Conservation (phyloP, 2,113 vertebrate species). For the Eulemur macaco region DNA sequence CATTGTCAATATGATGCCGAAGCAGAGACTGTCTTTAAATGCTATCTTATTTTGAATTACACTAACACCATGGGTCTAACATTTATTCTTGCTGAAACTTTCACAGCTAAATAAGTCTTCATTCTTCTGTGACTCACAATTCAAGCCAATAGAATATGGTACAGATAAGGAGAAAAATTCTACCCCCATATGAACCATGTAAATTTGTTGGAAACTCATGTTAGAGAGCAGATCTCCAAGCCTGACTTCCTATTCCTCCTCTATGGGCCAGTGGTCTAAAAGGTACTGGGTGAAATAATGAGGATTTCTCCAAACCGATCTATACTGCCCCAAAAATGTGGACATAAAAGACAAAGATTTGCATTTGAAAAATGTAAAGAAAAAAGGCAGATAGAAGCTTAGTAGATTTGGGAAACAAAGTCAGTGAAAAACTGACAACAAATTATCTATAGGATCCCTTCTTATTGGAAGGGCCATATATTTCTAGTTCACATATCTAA, state of each 20-base stretch:
- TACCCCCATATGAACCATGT: background rate
- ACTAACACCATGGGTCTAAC: constrained; percentile 33
- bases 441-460: background rate
- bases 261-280: background rate
- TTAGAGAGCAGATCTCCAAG: background rate
- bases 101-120: constrained; percentile 42
- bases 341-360: background rate
- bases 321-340: background rate
- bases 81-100: constrained; percentile 57
- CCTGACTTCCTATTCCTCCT: background rate
- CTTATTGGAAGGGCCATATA: background rate
- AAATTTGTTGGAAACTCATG: constrained; percentile 5
- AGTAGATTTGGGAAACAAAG: background rate
- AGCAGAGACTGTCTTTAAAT: constrained; percentile 52
- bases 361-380: background rate
- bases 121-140: constrained; percentile 50
- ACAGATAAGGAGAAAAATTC: background rate
- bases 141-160: background rate
- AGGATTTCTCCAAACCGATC: background rate
- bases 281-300: background rate
- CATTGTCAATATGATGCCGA: constrained; percentile 25
- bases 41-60: constrained; percentile 61
- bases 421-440: background rate
- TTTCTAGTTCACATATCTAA: background rate
- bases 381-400: background rate